These are phyloP conservation scores for Bactericera cockerelli DNA, from an alignment of 1,140 invertebrate genomes.

Conservation along the genomic window DNA sequence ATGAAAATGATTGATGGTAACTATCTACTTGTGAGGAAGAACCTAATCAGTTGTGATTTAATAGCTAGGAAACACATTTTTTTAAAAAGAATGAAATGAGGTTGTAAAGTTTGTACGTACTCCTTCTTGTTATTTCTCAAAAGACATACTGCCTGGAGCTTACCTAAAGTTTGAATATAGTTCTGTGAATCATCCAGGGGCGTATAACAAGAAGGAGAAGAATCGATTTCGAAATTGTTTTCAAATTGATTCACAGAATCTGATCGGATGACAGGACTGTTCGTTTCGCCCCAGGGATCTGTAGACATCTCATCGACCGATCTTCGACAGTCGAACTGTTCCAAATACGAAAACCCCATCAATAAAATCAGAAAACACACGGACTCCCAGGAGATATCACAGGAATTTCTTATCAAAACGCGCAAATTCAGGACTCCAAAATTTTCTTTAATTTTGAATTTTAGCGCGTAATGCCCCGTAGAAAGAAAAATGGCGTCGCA, in stretches of 20 bases:
- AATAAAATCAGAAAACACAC: neutral
- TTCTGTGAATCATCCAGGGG: neutral
- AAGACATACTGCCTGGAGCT: too few species aligned
- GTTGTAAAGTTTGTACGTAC: too few species aligned
- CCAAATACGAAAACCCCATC: neutral
- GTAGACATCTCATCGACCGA: neutral
- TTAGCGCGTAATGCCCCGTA: too few species aligned
- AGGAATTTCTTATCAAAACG: too few species aligned
- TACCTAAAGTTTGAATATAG: conserved; percentile 5
- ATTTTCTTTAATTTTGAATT: too few species aligned
- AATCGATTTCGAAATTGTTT: conserved; percentile 1
- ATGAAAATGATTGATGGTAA: too few species aligned
- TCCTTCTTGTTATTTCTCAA: too few species aligned
- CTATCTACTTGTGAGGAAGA: too few species aligned
- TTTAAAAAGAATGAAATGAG: too few species aligned
- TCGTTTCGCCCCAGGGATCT: neutral
- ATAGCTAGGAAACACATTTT: neutral
- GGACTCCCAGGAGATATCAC: too few species aligned
- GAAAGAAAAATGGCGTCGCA: too few species aligned
- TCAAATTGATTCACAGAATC: neutral
- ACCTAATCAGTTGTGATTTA: neutral
- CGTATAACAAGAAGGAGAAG: neutral
- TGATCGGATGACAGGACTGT: neutral
- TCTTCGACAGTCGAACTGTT: neutral
- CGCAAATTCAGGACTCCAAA: too few species aligned